A percentile compares a stretch with the other conserved stretches of the same genome.
Evolutionary conservation across 2,888 invertebrate genomes (phyloP).

Genomic region (Campoplex capitator): DNA sequence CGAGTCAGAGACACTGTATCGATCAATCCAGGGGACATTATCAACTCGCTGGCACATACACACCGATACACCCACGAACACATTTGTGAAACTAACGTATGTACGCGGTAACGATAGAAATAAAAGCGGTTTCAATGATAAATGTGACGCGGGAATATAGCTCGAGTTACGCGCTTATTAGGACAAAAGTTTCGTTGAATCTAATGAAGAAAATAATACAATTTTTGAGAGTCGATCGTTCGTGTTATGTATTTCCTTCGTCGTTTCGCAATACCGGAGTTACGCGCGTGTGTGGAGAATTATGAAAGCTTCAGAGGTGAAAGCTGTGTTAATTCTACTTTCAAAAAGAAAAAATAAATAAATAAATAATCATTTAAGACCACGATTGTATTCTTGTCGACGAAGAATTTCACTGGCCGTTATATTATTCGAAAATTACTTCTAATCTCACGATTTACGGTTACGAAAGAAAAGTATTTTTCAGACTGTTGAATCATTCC

Average conservation of each 20-base stretch:
- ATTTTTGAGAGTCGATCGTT: neutral
- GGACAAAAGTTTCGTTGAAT: neutral
- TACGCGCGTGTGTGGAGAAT: conserved; percentile 13
- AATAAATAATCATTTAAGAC: neutral
- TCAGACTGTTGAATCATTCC: neutral
- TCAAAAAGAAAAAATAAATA: too few relatives aligned
- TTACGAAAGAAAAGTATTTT: neutral
- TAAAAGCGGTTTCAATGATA: neutral
- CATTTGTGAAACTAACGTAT: neutral
- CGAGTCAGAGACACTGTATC: conserved; percentile 35
- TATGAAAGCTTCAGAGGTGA: conserved; percentile 44
- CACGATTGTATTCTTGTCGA: neutral
- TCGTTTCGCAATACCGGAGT: neutral
- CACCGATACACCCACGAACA: neutral
- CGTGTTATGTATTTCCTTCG: neutral
- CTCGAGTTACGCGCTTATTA: neutral
- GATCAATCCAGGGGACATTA: conserved; percentile 59
- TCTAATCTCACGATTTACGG: neutral
- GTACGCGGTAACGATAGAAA: neutral
- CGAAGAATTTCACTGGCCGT: neutral
- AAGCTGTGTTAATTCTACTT: conserved; percentile 18
- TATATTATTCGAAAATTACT: neutral
- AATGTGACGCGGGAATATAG: neutral
- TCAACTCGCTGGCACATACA: neutral
- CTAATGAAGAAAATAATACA: conserved; percentile 1